phyloP scores from a whole-genome alignment of 2,113 vertebrate species.

The Seriola quinqueradiata region DNA sequence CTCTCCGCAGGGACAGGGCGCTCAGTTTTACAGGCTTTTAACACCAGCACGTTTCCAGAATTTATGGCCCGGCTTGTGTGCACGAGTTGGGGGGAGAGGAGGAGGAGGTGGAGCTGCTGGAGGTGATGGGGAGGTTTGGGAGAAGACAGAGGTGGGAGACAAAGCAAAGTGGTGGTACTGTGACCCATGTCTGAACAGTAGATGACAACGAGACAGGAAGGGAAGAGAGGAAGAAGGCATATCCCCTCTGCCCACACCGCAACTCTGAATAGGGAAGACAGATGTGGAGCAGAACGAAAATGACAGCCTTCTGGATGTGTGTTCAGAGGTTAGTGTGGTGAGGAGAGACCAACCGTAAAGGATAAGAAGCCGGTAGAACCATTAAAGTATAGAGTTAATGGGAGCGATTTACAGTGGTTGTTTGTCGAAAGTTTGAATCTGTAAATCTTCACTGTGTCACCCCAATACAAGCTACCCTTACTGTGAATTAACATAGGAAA shows the following conservation, averaged over 20 bases:
- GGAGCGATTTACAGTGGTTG: slow-evolving; percentile 39
- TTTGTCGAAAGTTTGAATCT: slow-evolving; percentile 26
- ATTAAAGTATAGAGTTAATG: slow-evolving; percentile 41
- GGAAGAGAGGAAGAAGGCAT: slow-evolving; percentile 44
- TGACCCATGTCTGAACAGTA: slow-evolving; percentile 40
- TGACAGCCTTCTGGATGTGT: slow-evolving; percentile 53
- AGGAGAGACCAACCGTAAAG: slow-evolving; percentile 25
- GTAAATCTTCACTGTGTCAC: slow-evolving; percentile 9
- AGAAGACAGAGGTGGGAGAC: slow-evolving; percentile 3
- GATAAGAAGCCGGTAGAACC: slow-evolving; percentile 18
- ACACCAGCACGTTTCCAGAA: slow-evolving; percentile 71
- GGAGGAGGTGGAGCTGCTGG: not conserved
- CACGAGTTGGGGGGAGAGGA: slow-evolving; percentile 20
- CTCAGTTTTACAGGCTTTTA: slow-evolving; percentile 77
- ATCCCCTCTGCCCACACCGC: slow-evolving; percentile 41
- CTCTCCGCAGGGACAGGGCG: slow-evolving; percentile 50
- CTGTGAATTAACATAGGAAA: slow-evolving; percentile 6
- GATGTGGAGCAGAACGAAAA: slow-evolving; percentile 61
- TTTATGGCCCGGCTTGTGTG: slow-evolving; percentile 74
- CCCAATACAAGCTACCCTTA: not conserved
- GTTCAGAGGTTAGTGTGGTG: slow-evolving; percentile 46
- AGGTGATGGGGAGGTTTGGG: not conserved
- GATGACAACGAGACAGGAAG: slow-evolving; percentile 47
- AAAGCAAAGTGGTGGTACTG: slow-evolving; percentile 19
- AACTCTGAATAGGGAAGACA: slow-evolving; percentile 51